Evolutionary conservation across 2,113 vertebrate genomes (phyloP), one percentile per base, ranked within the genome.

Genomic region (Plecturocebus donacophilus): DNA sequence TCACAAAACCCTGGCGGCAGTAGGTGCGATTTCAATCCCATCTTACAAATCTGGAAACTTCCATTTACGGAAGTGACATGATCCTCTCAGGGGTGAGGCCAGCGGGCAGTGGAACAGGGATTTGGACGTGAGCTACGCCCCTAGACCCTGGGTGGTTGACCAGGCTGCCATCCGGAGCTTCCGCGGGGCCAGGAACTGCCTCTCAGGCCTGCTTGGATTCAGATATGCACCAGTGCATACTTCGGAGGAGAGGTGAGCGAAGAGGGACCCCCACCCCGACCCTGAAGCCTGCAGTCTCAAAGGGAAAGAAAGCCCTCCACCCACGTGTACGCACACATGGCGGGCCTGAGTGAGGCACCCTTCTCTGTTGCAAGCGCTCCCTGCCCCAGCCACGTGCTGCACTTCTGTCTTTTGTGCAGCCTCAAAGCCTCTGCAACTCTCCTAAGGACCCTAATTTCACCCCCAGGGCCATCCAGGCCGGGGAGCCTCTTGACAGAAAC

Each of bases 41-140:
- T 40, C 87, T 91, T 75, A 42, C 64, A 73, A 95, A 92, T 40
- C 27, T 9, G 20, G 70, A 80, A 76, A 66, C 58, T 87, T 68
- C 2, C 0, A 35, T 61, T 92, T 80, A n/a, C 61, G 76, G 88
- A 85, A 79, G 54, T 92, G 45, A 54, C 30, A 17, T 58, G 66
- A 87, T 9, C 32, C 2, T 23, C 58, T 42, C 20, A 42, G 30
- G 30, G 49, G 47, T 1, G n/a, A 35, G 75, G 80, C 66, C 32
- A 25, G 70, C 2, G 9, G n/a, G n/a, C n/a, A 12, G 10, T 10
- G 8, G 14, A 56, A 9, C 2, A 38, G 35, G 87, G n/a, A 47
- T 25, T 45, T 20, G 12, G 42, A 70, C 11, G 14, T 1, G 56
- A 5, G 25, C 56, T 3, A 0, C 35, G 25, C 6, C 42, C 21